Conservation (phyloP, 2,113 vertebrate genomes). For the Sminthopsis crassicaudata region DNA sequence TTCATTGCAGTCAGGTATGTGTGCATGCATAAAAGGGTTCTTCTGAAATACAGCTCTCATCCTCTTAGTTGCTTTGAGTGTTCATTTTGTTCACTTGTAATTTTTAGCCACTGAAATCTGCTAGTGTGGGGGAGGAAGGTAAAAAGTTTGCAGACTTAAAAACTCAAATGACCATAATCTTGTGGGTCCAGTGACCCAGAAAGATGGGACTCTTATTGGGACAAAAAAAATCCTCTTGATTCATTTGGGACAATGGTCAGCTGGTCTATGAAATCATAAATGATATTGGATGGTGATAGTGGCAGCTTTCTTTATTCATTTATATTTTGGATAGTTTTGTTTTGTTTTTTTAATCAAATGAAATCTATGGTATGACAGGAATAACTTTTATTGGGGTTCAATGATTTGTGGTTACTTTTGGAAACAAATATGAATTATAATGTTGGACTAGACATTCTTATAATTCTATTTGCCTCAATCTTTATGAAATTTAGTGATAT, state of each 20-base stretch:
- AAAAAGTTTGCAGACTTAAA: constrained; percentile 2
- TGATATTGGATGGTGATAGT: constrained; percentile 3
- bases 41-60: constrained; percentile 46
- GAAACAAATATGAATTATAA: constrained; percentile 38
- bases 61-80: constrained; percentile 17
- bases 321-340: not conserved
- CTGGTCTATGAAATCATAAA: constrained; percentile 1
- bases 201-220: not conserved
- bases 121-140: not conserved
- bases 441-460: not conserved
- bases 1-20: constrained; percentile 79
- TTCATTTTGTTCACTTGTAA: not conserved
- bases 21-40: constrained; percentile 5
- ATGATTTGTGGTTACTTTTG: constrained; percentile 44
- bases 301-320: constrained; percentile 23
- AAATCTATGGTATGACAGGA: constrained; percentile 34
- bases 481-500: not conserved
- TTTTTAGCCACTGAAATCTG: constrained; percentile 24
- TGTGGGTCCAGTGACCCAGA: not conserved
- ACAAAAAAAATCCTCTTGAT: constrained; percentile 1
- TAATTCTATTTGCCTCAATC: not conserved
- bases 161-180: not conserved
- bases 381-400: not conserved
- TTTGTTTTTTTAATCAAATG: constrained; percentile 36
- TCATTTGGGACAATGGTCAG: constrained; percentile 23